These are phyloP conservation scores for Erannis defoliaria DNA, from an alignment of 2,888 invertebrate genomes.

Conservation along the genomic window DNA sequence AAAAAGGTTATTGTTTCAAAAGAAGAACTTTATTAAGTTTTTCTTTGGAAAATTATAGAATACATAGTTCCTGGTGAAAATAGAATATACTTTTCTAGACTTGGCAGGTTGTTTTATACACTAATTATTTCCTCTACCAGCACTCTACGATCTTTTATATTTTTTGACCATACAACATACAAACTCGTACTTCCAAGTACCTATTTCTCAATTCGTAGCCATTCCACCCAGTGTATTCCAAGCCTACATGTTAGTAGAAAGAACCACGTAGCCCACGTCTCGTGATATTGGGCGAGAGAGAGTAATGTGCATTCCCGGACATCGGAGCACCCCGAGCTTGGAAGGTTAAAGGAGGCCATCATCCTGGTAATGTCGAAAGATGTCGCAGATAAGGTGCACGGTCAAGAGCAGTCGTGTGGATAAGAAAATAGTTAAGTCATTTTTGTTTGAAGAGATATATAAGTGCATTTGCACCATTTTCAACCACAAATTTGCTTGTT, in stretches of 20 bases:
- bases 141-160: too few relatives aligned
- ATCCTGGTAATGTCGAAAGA: constrained; percentile 15
- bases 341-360: constrained; percentile 20
- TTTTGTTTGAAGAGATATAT: background rate
- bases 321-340: constrained; percentile 23
- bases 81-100: too few relatives aligned
- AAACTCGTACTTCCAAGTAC: too few relatives aligned
- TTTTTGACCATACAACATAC: too few relatives aligned
- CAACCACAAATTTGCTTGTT: too few relatives aligned
- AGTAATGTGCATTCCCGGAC: constrained; percentile 69
- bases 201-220: background rate
- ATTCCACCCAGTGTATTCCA: constrained; percentile 5
- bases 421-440: constrained; percentile 2
- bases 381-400: constrained; percentile 23
- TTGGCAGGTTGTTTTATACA: too few relatives aligned
- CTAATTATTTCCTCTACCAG: too few relatives aligned
- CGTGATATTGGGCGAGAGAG: constrained; percentile 62
- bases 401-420: constrained; percentile 10
- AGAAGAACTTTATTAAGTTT: too few relatives aligned
- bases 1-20: too few relatives aligned
- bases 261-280: constrained; percentile 59
- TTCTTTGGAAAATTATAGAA: too few relatives aligned
- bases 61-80: too few relatives aligned
- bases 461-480: too few relatives aligned
- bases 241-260: constrained; percentile 9